Percentiles rank a stretch among this genome's conserved stretches.
phyloP scores from a whole-genome alignment of 2,113 vertebrate species.

The Crypturellus undulatus region DNA sequence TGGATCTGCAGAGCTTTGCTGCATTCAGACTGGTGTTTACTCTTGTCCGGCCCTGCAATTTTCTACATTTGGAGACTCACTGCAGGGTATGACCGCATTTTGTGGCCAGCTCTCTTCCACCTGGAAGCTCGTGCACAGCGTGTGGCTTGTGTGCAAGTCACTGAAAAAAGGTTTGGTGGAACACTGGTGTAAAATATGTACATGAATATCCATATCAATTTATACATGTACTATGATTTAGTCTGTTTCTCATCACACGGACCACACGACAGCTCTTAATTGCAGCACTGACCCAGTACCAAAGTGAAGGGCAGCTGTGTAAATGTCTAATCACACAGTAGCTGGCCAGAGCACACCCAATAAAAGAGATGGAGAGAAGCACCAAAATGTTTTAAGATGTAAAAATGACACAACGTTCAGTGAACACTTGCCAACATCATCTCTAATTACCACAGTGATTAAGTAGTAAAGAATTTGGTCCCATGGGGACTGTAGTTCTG shows the following conservation, averaged over 20 bases:
- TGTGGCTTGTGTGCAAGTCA: neutral
- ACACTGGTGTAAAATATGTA: slow-evolving; percentile 15
- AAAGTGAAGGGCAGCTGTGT: slow-evolving; percentile 51
- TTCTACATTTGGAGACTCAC: neutral
- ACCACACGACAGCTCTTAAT: slow-evolving; percentile 47
- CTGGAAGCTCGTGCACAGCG: neutral
- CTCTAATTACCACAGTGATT: slow-evolving; percentile 77
- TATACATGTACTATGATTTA: neutral
- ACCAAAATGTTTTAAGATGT: slow-evolving; percentile 48
- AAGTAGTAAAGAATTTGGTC: slow-evolving; percentile 71
- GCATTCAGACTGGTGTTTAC: neutral
- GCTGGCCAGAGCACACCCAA: neutral
- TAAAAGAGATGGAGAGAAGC: slow-evolving; percentile 27
- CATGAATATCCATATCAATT: neutral
- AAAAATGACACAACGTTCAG: slow-evolving; percentile 43
- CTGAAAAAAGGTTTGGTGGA: neutral
- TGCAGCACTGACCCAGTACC: slow-evolving; percentile 35
- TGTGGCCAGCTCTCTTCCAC: neutral
- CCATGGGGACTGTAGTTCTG: slow-evolving; percentile 63
- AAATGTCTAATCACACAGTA: slow-evolving; percentile 29
- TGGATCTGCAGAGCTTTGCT: neutral
- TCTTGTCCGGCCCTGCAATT: neutral
- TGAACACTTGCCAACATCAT: slow-evolving; percentile 63
- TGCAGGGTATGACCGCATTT: neutral
- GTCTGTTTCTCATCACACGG: slow-evolving; percentile 5